Evolutionary conservation across 2,113 vertebrate genomes (phyloP).

Genomic region (Neotragus pygmaeus): DNA sequence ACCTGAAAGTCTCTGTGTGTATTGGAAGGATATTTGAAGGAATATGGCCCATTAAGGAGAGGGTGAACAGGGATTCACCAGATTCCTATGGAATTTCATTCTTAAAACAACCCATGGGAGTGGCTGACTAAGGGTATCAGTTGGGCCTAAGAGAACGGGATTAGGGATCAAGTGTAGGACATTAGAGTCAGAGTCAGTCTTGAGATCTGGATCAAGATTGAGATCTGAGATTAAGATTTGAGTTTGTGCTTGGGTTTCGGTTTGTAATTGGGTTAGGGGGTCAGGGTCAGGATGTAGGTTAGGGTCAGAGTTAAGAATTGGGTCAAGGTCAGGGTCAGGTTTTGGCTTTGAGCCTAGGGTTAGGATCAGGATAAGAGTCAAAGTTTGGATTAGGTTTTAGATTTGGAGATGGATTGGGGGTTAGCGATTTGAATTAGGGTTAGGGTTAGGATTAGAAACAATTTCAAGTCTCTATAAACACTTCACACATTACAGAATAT

Average conservation of each 20-base stretch:
- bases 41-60: not conserved
- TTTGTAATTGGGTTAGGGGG: not conserved
- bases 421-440: not conserved
- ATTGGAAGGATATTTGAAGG: not conserved
- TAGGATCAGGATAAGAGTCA: not conserved
- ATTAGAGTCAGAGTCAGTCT: not conserved
- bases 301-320: not conserved
- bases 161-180: not conserved
- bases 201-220: not conserved
- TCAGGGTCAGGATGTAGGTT: not conserved
- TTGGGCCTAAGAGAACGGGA: not conserved
- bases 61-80: not conserved
- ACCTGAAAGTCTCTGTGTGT: not conserved
- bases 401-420: not conserved
- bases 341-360: not conserved
- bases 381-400: not conserved
- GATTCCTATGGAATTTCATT: not conserved
- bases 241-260: fast-evolving
- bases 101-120: not conserved
- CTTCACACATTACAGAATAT: not conserved
- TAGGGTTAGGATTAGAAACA: not conserved
- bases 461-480: not conserved
- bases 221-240: not conserved
- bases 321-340: not conserved
- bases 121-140: not conserved